These are phyloP conservation scores for Procambarus clarkii DNA, from an alignment of 1,140 invertebrate genomes.

Conservation along the genomic window DNA sequence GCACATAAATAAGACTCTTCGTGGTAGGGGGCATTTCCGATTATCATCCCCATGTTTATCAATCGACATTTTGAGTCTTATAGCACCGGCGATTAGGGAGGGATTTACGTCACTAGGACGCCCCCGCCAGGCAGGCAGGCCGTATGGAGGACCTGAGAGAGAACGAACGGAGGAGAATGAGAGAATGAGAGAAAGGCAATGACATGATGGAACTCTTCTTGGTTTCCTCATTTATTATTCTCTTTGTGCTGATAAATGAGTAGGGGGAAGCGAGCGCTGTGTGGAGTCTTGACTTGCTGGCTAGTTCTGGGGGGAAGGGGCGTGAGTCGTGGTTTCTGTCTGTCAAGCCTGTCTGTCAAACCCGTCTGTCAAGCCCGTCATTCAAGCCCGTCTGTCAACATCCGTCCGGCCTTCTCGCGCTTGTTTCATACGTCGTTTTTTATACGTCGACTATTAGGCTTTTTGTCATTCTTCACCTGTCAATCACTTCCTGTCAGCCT, in stretches of 20 bases:
- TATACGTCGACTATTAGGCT: too few species aligned
- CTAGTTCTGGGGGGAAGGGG: background rate
- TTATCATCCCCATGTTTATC: conserved; percentile 24
- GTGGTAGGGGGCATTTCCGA: background rate
- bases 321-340: background rate
- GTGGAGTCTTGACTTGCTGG: background rate
- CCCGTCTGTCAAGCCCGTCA: background rate
- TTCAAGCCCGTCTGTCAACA: too few species aligned
- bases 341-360: background rate
- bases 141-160: background rate
- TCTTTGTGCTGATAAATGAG: background rate
- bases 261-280: background rate
- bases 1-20: conserved; percentile 29
- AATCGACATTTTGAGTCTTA: conserved; percentile 2
- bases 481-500: too few species aligned
- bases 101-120: background rate
- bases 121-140: conserved; percentile 1
- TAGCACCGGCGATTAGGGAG: background rate
- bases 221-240: background rate
- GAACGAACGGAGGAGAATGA: background rate
- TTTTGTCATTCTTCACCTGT: too few species aligned
- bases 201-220: conserved; percentile 19
- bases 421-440: too few species aligned
- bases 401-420: too few species aligned
- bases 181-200: background rate